Base-by-base conservation (phyloP, 2,888 invertebrate genomes). In the Oeneis ivallda region DNA sequence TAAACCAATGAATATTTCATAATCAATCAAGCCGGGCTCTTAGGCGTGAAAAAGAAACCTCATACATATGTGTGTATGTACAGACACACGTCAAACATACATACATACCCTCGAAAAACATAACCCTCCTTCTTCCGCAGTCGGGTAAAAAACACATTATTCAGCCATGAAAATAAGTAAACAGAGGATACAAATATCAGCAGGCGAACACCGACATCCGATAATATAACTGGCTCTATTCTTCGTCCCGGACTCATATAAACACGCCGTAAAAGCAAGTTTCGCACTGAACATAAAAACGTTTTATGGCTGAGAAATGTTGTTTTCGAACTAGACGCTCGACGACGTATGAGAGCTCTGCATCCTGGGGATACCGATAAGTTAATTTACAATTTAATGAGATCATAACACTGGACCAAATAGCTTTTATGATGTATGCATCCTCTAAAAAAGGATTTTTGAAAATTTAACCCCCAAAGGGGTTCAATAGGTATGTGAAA, bases 261-360 rank as follows among this genome's bases (percentile, higher is more conserved):
- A 89, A 88, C 86, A 86, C 80, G 80, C 78, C 75, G 82, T 89
- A 89, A 89, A 87, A 86, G 79, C 81, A 86, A 86, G 83, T 85
- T 69, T 67, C 65, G 60, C 60, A 68, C 57, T 59, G 58, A 61
- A 67, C 69, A 65, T 69, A 60, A 69, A 70, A 70, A 67, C 59
- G 64, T 69, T 82, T 82, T 81, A 81, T 66, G 70, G 65, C 65
- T 64, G 49, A n/a, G 19, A 41, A 64, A 53, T 52, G 57, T 65
- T 71, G 66, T 70, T 70, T 67, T 62, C 69, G 56, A 69, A 69
- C 54, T 60, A 56, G 54, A 56, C 39, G 62, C 15, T 47, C 54
- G 19, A 32, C 37, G 53, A 65, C 47, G 45, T 65, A 56, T 59
- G 58, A n/a, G 15, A 45, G 49, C 47, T 19, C 2, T 39, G 56